Evolutionary conservation across 2,113 vertebrate genomes (phyloP).

Genomic region (Nyctibius bracteatus): DNA sequence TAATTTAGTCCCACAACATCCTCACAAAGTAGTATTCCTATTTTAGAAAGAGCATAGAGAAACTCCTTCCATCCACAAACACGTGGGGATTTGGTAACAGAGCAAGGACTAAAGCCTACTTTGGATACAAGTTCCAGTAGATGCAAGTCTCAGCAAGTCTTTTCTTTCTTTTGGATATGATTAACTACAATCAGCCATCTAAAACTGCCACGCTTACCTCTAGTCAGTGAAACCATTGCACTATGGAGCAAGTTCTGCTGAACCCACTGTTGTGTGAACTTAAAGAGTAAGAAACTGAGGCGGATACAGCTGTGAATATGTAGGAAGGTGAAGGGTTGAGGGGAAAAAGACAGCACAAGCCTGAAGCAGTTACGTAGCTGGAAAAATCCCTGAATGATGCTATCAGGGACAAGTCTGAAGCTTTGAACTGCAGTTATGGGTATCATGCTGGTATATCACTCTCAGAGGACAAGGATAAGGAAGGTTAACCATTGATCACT

Average conservation of each 20-base stretch:
- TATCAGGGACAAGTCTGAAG: neutral
- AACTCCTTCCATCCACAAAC: neutral
- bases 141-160: neutral
- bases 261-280: neutral
- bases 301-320: neutral
- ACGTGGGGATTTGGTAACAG: accelerated
- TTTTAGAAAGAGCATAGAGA: neutral
- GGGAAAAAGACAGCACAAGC: neutral
- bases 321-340: neutral
- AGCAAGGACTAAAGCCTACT: neutral
- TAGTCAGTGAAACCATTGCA: neutral
- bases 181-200: neutral
- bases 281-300: neutral
- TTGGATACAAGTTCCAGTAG: neutral
- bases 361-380: neutral
- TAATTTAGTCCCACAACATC: neutral
- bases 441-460: neutral
- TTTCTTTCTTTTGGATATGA: neutral
- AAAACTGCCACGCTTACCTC: neutral
- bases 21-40: neutral
- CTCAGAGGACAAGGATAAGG: neutral
- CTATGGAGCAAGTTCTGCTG: neutral
- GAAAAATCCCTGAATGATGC: neutral
- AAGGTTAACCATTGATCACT: neutral
- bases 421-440: neutral